These are phyloP conservation scores for Lerista edwardsae DNA, from an alignment of 2,797 vertebrate genomes.

Conservation along the genomic window DNA sequence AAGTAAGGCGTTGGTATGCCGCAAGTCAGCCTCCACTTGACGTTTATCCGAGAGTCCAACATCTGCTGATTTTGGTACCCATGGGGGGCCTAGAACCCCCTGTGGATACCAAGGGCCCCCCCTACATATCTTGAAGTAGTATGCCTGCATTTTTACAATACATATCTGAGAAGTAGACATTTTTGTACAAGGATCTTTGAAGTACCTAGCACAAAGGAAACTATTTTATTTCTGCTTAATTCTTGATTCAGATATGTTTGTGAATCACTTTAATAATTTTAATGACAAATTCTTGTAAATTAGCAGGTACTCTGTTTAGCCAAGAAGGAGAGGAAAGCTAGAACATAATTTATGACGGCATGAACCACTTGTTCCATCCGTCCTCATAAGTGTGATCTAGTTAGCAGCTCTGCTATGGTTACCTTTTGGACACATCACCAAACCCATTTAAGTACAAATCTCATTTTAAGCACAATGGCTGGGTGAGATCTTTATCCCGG, in stretches of 20 bases:
- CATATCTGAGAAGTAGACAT: neutral
- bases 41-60: too few relatives aligned
- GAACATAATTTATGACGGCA: neutral
- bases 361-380: neutral
- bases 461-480: constrained; percentile 57
- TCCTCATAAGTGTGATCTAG: constrained; percentile 63
- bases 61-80: too few relatives aligned
- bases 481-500: constrained; percentile 62
- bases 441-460: constrained; percentile 64
- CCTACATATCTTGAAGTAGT: too few relatives aligned
- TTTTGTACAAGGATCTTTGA: neutral
- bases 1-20: too few relatives aligned
- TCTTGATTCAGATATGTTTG: neutral
- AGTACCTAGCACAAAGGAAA: neutral
- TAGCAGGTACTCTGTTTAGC: neutral
- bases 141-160: too few relatives aligned
- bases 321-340: neutral
- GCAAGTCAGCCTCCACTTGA: too few relatives aligned
- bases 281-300: neutral
- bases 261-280: neutral
- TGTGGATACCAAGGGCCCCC: too few relatives aligned
- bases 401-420: constrained; percentile 55
- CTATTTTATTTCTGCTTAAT: neutral
- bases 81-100: too few relatives aligned
- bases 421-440: constrained; percentile 60